A percentile compares a stretch with the other conserved stretches of the same genome.
phyloP scores from a whole-genome alignment of 2,888 invertebrate species.

The Antheraea assamensis region DNA sequence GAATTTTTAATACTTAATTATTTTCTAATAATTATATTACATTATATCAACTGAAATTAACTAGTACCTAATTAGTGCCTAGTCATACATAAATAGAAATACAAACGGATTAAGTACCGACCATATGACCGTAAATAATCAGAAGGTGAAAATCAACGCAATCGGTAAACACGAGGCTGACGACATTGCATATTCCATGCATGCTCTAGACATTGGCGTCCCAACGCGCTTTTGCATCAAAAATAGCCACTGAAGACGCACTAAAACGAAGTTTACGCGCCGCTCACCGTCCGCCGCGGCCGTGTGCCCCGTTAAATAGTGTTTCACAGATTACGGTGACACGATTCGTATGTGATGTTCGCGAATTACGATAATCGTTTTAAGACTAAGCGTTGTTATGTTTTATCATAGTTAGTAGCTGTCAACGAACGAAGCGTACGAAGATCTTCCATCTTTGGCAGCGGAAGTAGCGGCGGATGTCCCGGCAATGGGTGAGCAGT shows the following conservation, averaged over 20 bases:
- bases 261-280: conserved; percentile 73
- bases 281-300: conserved; percentile 65
- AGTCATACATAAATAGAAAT: neutral
- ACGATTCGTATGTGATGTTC: conserved; percentile 32
- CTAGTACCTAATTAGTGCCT: neutral
- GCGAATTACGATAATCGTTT: conserved; percentile 41
- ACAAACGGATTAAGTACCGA: neutral
- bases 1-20: neutral
- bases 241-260: conserved; percentile 79
- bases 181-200: conserved; percentile 81
- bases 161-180: conserved; percentile 65
- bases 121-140: neutral
- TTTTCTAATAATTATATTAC: neutral
- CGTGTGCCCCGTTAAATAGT: conserved; percentile 50
- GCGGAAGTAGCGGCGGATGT: conserved; percentile 80
- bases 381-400: conserved; percentile 48
- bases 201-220: conserved; percentile 82
- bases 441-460: conserved; percentile 81
- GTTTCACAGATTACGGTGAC: conserved; percentile 30
- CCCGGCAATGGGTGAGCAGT: conserved; percentile 79
- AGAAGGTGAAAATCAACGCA: conserved; percentile 42
- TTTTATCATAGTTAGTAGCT: conserved; percentile 54
- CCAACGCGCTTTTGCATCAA: conserved; percentile 79
- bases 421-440: conserved; percentile 74
- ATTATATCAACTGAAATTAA: neutral